phyloP scores from a whole-genome alignment of 2,888 invertebrate genomes.

The Eupithecia abbreviata region DNA sequence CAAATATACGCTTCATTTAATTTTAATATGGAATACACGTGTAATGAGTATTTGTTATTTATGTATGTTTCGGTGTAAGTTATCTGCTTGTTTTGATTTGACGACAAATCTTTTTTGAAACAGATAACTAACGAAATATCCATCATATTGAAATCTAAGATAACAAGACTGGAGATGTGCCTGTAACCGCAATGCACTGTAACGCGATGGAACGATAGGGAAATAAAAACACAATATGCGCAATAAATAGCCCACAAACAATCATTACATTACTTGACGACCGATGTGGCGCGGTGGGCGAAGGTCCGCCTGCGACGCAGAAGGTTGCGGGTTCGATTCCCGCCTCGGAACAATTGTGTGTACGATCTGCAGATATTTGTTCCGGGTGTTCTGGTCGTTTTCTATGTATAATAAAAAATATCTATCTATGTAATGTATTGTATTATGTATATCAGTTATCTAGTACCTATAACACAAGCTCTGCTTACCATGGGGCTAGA shows the following conservation, averaged over 20 bases:
- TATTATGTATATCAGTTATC: no score
- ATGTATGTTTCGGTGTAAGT: neutral
- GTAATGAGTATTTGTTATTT: neutral
- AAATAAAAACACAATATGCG: neutral
- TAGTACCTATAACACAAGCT: no score
- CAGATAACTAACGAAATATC: neutral
- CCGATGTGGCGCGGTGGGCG: no score
- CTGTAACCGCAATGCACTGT: neutral
- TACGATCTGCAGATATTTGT: no score
- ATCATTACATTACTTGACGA: neutral
- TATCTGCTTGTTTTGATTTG: neutral
- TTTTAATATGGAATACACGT: neutral
- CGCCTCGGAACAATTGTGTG: no score
- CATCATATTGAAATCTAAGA: neutral
- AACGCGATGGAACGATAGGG: neutral
- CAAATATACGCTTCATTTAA: conserved; percentile 1
- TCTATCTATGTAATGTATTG: no score
- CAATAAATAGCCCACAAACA: neutral
- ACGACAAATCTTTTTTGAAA: neutral
- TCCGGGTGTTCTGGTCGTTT: no score
- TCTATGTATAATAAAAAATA: no score
- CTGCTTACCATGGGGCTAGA: no score
- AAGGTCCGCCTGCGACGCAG: no score
- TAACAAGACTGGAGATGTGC: neutral
- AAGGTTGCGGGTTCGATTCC: no score